A percentile compares a stretch with the other conserved stretches of the same genome.
These are phyloP conservation scores for Chrysomela aeneicollis DNA, from an alignment of 2,888 invertebrate species.

Conservation along the genomic window DNA sequence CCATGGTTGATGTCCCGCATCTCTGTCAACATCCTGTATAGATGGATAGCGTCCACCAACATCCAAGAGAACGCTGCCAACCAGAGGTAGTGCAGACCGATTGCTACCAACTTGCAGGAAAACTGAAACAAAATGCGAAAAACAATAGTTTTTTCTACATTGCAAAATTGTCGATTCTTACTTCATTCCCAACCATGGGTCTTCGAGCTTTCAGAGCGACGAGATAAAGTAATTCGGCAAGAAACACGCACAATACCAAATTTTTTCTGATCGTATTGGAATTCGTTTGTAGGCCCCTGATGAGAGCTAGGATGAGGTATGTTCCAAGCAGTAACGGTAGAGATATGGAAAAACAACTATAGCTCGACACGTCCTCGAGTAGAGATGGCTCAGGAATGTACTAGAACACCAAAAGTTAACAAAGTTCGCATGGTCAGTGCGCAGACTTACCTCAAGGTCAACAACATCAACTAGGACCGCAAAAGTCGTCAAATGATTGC, in stretches of 20 bases:
- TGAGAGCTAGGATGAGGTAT: slow-evolving; percentile 80
- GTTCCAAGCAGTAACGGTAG: slow-evolving; percentile 81
- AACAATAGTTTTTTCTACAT: too few species aligned
- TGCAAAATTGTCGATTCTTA: slow-evolving; percentile 58
- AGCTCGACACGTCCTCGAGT: slow-evolving; percentile 86
- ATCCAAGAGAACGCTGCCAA: slow-evolving; percentile 90
- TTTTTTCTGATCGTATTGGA: slow-evolving; percentile 95
- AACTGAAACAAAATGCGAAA: slow-evolving; percentile 63
- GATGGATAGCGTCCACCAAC: slow-evolving; percentile 89
- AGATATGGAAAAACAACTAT: slow-evolving; percentile 86
- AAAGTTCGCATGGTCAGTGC: not conserved
- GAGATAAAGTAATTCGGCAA: slow-evolving; percentile 85
- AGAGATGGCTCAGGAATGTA: slow-evolving; percentile 88
- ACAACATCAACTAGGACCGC: slow-evolving; percentile 91
- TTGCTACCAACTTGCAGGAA: slow-evolving; percentile 88
- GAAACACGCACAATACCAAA: slow-evolving; percentile 87
- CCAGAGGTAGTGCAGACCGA: slow-evolving; percentile 93
- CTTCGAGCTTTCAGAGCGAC: slow-evolving; percentile 85
- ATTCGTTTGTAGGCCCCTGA: slow-evolving; percentile 85
- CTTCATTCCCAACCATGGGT: slow-evolving; percentile 84
- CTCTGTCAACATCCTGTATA: slow-evolving; percentile 93
- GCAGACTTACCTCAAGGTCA: slow-evolving; percentile 76
- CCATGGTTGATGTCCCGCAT: slow-evolving; percentile 96
- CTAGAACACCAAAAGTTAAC: slow-evolving; percentile 56
- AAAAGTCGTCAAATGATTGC: slow-evolving; percentile 90